Percentiles rank a stretch among this genome's conserved stretches.
Conservation (phyloP, 2,888 invertebrate species). For the Mesorhabditis spiculigera region DNA sequence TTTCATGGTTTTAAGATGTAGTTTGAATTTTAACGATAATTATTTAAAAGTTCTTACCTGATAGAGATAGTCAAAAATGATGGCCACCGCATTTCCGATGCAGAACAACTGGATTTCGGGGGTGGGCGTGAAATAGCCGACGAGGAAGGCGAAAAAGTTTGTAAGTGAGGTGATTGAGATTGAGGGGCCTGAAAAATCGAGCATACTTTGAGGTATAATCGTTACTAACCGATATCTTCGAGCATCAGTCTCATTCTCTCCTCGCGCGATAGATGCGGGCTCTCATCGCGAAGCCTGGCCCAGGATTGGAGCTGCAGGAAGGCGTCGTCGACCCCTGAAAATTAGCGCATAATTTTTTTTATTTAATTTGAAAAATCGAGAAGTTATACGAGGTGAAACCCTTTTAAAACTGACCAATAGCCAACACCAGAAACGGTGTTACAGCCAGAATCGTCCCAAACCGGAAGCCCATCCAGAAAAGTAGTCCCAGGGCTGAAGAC, state of each 20-base stretch:
- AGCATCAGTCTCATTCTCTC: conserved; percentile 75
- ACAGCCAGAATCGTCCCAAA: conserved; percentile 55
- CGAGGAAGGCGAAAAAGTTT: conserved; percentile 65
- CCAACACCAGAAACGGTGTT: conserved; percentile 53
- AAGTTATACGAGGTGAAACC: neutral
- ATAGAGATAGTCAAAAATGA: conserved; percentile 83
- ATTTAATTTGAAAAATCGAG: neutral
- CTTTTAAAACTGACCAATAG: conserved; percentile 32
- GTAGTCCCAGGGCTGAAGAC: conserved; percentile 47
- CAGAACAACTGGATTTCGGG: conserved; percentile 89
- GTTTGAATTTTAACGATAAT: neutral
- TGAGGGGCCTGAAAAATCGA: conserved; percentile 69
- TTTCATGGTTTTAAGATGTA: neutral
- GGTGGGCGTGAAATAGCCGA: conserved; percentile 85
- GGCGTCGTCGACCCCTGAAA: conserved; percentile 52
- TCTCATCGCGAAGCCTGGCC: conserved; percentile 32
- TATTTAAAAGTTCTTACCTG: conserved; percentile 65
- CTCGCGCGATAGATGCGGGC: conserved; percentile 24
- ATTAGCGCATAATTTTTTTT: neutral
- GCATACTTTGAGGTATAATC: neutral
- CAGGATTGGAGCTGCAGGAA: conserved; percentile 51
- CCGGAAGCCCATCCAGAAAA: conserved; percentile 49
- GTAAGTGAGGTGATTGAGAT: conserved; percentile 89
- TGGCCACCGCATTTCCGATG: conserved; percentile 87
- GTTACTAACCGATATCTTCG: conserved; percentile 74